Percentiles rank a stretch among this genome's conserved stretches.
phyloP scores from a whole-genome alignment of 1,140 invertebrate genomes.

The Drosophila pachea region DNA sequence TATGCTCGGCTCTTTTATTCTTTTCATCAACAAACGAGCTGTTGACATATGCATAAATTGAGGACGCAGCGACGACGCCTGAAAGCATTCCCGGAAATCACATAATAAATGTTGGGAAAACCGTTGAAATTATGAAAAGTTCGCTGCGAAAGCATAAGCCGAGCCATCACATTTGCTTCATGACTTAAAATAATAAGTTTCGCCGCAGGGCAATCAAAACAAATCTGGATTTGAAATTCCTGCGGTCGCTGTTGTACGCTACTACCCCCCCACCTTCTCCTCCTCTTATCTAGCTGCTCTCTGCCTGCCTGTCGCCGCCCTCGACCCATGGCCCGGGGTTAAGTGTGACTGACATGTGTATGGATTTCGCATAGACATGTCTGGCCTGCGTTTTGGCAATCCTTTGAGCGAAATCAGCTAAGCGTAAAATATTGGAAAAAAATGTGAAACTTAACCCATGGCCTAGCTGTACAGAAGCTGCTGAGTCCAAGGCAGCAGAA shows the following conservation, averaged over 20 bases:
- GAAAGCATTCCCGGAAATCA: constrained; percentile 72
- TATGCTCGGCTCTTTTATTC: constrained; percentile 26
- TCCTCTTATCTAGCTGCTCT: background rate
- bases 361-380: constrained; percentile 57
- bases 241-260: constrained; percentile 37
- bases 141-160: constrained; percentile 43
- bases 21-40: constrained; percentile 44
- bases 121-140: constrained; percentile 52
- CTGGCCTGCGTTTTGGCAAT: constrained; percentile 35
- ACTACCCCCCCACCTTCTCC: background rate
- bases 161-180: constrained; percentile 48
- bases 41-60: constrained; percentile 77
- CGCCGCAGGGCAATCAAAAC: constrained; percentile 67
- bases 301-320: constrained; percentile 24
- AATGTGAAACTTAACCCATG: constrained; percentile 8
- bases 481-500: background rate
- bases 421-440: constrained; percentile 60
- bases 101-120: constrained; percentile 73
- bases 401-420: constrained; percentile 64
- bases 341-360: constrained; percentile 76
- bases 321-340: constrained; percentile 48
- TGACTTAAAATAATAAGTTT: constrained; percentile 69
- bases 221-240: constrained; percentile 59
- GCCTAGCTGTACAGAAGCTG: constrained; percentile 5
- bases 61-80: constrained; percentile 49